These are phyloP conservation scores for Butastur rufipennis DNA, from an alignment of 2,113 vertebrate genomes.

Conservation along the genomic window DNA sequence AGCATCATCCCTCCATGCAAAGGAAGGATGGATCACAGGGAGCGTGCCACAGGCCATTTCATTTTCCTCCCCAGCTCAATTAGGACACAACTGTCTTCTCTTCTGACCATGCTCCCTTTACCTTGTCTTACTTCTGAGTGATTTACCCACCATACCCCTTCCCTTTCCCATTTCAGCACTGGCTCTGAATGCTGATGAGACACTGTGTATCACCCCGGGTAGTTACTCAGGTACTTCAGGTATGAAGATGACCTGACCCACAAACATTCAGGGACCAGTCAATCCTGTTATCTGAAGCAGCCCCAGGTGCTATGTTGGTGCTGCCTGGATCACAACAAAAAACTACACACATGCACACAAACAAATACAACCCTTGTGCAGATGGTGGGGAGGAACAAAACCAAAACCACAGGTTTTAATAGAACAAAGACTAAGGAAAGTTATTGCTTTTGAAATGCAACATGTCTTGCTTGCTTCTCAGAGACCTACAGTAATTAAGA, in stretches of 20 bases:
- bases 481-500: slow-evolving; percentile 22
- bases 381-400: background rate
- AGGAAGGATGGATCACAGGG: background rate
- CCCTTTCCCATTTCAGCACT: background rate
- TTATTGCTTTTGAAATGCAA: background rate
- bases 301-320: background rate
- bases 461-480: background rate
- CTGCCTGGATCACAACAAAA: background rate
- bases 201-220: background rate
- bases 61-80: background rate
- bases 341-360: background rate
- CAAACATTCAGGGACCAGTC: background rate
- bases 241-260: background rate
- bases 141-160: background rate
- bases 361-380: background rate
- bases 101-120: background rate
- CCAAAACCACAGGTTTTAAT: background rate
- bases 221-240: background rate
- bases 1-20: background rate
- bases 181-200: background rate
- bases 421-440: background rate
- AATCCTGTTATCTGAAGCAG: background rate
- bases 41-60: background rate
- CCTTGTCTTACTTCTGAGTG: background rate
- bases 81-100: background rate